A percentile compares a stretch with the other conserved stretches of the same genome.
These are phyloP conservation scores for Lordiphosa andalusiaca DNA, from an alignment of 2,888 invertebrate species.

Conservation along the genomic window DNA sequence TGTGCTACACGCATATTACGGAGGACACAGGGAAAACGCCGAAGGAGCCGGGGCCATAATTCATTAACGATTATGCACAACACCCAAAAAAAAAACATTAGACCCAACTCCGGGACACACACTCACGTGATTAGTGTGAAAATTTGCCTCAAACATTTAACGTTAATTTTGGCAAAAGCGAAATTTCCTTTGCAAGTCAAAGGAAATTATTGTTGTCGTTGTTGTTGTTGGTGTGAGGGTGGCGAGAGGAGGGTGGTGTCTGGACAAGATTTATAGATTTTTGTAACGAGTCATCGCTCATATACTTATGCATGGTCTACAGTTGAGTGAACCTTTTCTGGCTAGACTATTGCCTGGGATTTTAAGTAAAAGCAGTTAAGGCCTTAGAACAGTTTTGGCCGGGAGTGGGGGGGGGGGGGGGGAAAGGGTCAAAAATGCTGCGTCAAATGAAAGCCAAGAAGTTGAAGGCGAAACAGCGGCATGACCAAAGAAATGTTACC, in stretches of 20 bases:
- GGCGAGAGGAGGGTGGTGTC: constrained; percentile 25
- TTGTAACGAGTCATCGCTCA: constrained; percentile 55
- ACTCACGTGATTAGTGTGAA: constrained; percentile 45
- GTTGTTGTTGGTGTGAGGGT: too few species aligned
- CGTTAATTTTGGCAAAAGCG: constrained; percentile 48
- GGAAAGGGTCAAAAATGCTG: too few species aligned
- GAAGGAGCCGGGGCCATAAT: constrained; percentile 44
- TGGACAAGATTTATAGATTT: constrained; percentile 65
- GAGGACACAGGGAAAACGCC: background rate
- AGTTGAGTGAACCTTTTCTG: constrained; percentile 21
- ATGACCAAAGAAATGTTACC: too few species aligned
- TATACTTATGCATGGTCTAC: constrained; percentile 22
- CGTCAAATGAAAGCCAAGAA: too few species aligned
- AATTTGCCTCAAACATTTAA: constrained; percentile 51
- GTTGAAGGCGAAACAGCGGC: too few species aligned
- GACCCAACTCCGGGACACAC: constrained; percentile 16
- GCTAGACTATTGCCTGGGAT: constrained; percentile 15
- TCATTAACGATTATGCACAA: constrained; percentile 72
- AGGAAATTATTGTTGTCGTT: constrained; percentile 12
- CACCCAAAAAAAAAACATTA: constrained; percentile 52
- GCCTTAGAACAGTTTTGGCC: background rate
- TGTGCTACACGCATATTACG: constrained; percentile 61
- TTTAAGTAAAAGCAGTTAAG: constrained; percentile 1
- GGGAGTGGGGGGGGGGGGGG: too few species aligned
- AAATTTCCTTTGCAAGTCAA: constrained; percentile 8